Base-by-base conservation (phyloP, 2,888 invertebrate species). In the Sisyra nigra region DNA sequence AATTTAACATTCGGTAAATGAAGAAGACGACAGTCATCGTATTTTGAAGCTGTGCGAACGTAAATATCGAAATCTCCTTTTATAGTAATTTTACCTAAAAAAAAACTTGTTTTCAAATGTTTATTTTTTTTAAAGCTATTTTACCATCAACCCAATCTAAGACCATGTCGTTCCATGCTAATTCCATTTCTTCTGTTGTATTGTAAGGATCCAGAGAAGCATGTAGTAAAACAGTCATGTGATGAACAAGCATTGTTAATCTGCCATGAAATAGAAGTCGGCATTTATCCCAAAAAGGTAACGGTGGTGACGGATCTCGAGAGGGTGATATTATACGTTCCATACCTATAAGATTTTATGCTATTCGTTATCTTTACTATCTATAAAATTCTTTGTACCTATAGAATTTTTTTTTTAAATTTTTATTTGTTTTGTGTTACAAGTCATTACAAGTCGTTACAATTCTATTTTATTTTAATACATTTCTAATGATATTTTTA, bases 191-290 rank as follows among this genome's bases (percentile, higher is more conserved):
- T 62, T 98, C 98, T 0, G 97, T 97, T 3, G 92, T 92, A 59
- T 98, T 98, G 63, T 97, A 98, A 0, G 98, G 98, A 67, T 98
- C 94, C 9, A 93, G 69, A 0, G 96, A 96, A 3, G 94, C 96
- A 59, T 96, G 96, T 46, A 98, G 68, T 31, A 96, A 67, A 31
- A 94, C 85, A 0, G 92, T 91, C 60, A 94, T 72, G 57, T 86
- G 85, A 53, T 82, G 77, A 13, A 89, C 83, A 51, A 84, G 80
- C 62, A 91, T 79, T 0, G 92, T 92, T 37, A 97, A 62, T 1
- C 93, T 74, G 0, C 98, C 98, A 60, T 98, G 98, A 54, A 93
- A 70, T 30, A 94, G 67, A 6, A 97, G 67, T 0, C 97, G 74
- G 61, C 88, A 81, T 65, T 94, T 96, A 63, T 98, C 97, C 97